Evolutionary conservation across 1,140 invertebrate species (phyloP), one percentile per base, ranked within the genome.

Genomic region (Drosophila prosaltans): DNA sequence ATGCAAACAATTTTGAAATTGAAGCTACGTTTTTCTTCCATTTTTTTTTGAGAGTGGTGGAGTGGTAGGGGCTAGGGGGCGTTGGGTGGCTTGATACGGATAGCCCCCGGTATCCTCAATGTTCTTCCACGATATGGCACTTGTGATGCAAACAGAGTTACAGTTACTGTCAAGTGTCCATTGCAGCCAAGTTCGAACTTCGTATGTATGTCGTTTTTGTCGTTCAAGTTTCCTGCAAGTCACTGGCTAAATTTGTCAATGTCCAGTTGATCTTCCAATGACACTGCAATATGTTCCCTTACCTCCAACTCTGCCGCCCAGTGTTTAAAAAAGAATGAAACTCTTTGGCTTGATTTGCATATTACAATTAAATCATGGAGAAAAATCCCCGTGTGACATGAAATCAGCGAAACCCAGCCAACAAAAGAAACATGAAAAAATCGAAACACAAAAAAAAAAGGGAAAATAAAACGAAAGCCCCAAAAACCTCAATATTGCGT

Each of bases 1-100:
- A 78, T 70, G 80, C 84, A 88, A 88, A 88, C 84, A 88, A 89
- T 88, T 88, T 88, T 80, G 80, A 88, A 88, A 88, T 88, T 86
- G 84, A 88, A 89, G 84, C 73, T 83, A 84, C 77, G 80, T 78
- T 88, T 74, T 74, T 26, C 5, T 48, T 48, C 21, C 16, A 16
- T 26, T 3, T 26, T 10, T 48, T 24, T 24, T 48, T 24, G 16
- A 21, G 7, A 21, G 24, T 16, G 24, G 21, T 21, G 2, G 2
- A 16, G 45, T 51, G 45, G 10, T 7, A 21, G 16, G 16, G 43
- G 32, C 4, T 3, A 10, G 21, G 1, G 45, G 9, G 6, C 3
- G n/a, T 2, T n/a, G 4, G 43, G 43, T 8, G 45, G 32, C 3
- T 6, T 36, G 32, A 36, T 36, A 36, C 3, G 24, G 21, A 26